Evolutionary conservation across 1,140 invertebrate species (phyloP).

Genomic region (Cyclina sinensis): DNA sequence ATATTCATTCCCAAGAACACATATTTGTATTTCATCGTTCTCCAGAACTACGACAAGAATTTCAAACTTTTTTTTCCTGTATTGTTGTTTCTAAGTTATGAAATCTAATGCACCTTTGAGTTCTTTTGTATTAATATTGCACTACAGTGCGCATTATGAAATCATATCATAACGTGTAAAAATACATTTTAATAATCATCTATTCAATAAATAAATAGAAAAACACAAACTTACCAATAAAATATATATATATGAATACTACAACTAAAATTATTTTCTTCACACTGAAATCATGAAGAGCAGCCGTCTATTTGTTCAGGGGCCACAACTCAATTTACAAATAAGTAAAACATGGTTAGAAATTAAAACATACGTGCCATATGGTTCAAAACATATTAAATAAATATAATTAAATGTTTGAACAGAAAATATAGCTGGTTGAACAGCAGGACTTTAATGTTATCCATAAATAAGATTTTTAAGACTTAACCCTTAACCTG

Average conservation of each 20-base stretch:
- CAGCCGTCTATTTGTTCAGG: neutral
- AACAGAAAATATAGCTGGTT: slow-evolving; percentile 18
- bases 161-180: neutral
- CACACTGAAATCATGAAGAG: neutral
- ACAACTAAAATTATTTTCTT: neutral
- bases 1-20: too few relatives aligned
- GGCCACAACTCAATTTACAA: neutral
- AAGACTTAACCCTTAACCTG: too few relatives aligned
- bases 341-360: slow-evolving; percentile 37
- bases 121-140: too few relatives aligned
- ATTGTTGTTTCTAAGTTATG: too few relatives aligned
- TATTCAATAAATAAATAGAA: slow-evolving; percentile 25
- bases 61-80: too few relatives aligned
- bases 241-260: slow-evolving; percentile 21
- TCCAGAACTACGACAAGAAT: too few relatives aligned
- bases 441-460: neutral
- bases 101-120: too few relatives aligned
- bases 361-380: slow-evolving; percentile 43
- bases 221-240: neutral
- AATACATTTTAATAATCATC: neutral
- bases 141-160: too few relatives aligned
- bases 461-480: neutral
- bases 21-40: too few relatives aligned
- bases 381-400: slow-evolving; percentile 29
- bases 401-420: slow-evolving; percentile 34